Evolutionary conservation across 53 echinoderm and acorn worm genomes (phyloP).

Genomic region (Temnopleurus reevesii): DNA sequence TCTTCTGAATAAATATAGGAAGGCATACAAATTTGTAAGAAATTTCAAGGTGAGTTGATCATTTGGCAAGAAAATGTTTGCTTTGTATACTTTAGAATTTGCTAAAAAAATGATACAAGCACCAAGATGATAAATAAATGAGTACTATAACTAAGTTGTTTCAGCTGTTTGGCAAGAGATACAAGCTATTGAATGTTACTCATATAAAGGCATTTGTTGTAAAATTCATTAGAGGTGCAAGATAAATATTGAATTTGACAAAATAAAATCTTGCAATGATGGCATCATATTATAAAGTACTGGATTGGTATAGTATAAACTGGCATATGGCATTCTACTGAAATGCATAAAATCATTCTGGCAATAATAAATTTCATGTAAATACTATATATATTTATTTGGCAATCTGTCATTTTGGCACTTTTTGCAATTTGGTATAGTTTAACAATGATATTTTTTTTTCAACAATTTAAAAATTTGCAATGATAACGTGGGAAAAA

Average conservation of each 20-base stretch:
- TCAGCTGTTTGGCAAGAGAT: background rate
- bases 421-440: too few relatives aligned
- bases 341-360: too few relatives aligned
- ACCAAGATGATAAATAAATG: background rate
- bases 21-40: background rate
- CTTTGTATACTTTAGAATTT: background rate
- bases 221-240: too few relatives aligned
- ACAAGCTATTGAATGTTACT: background rate
- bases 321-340: too few relatives aligned
- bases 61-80: background rate
- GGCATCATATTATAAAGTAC: background rate
- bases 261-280: background rate
- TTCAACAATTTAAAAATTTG: too few relatives aligned
- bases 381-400: too few relatives aligned
- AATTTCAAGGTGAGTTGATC: background rate
- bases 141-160: background rate
- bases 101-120: background rate
- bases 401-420: too few relatives aligned
- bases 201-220: background rate
- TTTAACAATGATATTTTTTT: too few relatives aligned
- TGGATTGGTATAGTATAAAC: too few relatives aligned
- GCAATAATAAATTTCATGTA: too few relatives aligned
- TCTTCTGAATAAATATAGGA: background rate
- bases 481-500: too few relatives aligned
- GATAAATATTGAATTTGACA: background rate